Evolutionary conservation across 2,888 invertebrate species (phyloP), one percentile per base, ranked within the genome.

Genomic region (Drosophila emarginata): DNA sequence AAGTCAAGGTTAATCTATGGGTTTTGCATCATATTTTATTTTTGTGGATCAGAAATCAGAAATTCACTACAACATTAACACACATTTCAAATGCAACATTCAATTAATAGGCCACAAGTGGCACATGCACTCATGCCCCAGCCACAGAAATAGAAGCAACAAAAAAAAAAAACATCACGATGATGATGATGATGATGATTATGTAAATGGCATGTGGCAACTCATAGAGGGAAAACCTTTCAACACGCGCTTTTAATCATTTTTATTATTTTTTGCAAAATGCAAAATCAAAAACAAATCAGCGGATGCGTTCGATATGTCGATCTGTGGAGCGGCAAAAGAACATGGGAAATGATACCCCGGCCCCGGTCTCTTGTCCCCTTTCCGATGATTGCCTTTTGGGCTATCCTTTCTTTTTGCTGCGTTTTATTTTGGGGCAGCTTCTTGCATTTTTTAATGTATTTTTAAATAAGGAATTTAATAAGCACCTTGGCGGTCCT

Each of bases 401-500:
- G 45, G 45, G 45, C 52, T 36, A 45, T 21, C 72, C 39, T 54
- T 36, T 4, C 52, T 9, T 60, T 23, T 45, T 62, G 57, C 9
- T 15, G 21, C 11, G 21, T 76, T 72, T 59, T 65, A n/a, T 72
- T 67, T 63, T 71, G 54, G 65, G 78, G 68, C 82, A 83, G 87
- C 87, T 87, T 83, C 88, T 83, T 86, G 87, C 87, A 84, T 88
- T 88, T 88, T 88, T 85, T 88, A 84, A 85, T 85, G 84, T 87
- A 88, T 86, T 85, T 85, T 85, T 85, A 85, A 85, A 88, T 88
- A 85, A 88, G 84, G 84, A 85, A 85, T 87, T 87, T 85, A 85
- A 85, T 85, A 85, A 85, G 84, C 84, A 85, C 88, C 84, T 85
- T 85, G 82, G 86, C 86, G 71, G 80, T 76, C 87, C 60, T 74